Base-by-base conservation (phyloP, 2,888 invertebrate species). In the Chrysina gloriosa region DNA sequence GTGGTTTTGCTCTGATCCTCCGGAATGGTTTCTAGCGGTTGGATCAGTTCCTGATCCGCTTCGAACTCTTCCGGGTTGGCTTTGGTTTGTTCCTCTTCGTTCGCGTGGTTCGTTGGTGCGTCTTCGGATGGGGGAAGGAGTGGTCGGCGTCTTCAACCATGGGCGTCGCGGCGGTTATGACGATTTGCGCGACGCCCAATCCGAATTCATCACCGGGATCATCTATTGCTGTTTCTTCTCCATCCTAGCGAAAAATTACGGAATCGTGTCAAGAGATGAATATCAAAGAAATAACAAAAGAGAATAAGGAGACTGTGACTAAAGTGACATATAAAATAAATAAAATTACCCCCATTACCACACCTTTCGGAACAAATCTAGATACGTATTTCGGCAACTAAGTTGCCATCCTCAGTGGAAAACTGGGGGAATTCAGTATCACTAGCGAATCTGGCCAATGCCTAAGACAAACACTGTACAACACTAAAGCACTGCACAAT, bases 91-190 rank as follows among this genome's bases (percentile, higher is more conserved):
- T 77, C 74, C 48, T 63, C 70, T 48, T 69, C 69, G 47, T 76
- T 77, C 4, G 74, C 74, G 52, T 80, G 78, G 39, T 78, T 75
- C 29, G 79, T 71, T 63, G 81, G 79, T 19, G 83, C 82, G 34
- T 80, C 79, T 70, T 85, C 86, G 5, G 84, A 79, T 2, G 91
- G 90, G 9, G 93, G 93, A 93, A 93, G 31, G 90, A 88, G 79
- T 89, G 90, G 74, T 93, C 94, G 39, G 92, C 88, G 79, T 94
- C 94, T 84, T 96, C 96, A 77, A 90, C 85, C 92, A 94, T 94
- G 47, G 96, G 96, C 45, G 96, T 96, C 72, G 96, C 96, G 64
- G 95, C 95, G 50, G 96, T 96, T 82, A 96, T 95, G 68, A 95
- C 94, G 76, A 96, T 96, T 83, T 94, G 93, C 63, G 94, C 94